Base-by-base conservation (phyloP, 2,797 vertebrate genomes). In the Paguma larvata region DNA sequence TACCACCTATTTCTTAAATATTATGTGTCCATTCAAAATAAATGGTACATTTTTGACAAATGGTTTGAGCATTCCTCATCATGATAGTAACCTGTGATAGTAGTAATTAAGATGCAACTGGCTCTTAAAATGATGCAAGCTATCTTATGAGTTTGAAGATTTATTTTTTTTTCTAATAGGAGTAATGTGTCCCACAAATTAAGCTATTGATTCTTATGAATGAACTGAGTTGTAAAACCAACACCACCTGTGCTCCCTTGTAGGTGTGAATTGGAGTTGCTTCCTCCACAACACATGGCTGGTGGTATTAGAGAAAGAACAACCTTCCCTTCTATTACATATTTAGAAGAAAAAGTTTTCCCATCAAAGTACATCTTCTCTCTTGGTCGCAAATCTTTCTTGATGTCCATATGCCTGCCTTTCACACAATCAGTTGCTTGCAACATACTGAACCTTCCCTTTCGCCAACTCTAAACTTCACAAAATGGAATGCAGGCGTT, bases 301-400 rank as follows among this genome's bases (percentile, higher is more conserved):
- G 14, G 2, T 75, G 27, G 2, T 87, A 53, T 25, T 72, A 80
- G 4, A 14, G 14, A 89, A 92, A 90, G 0, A 53, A 59, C 19
- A 15, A 21, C 8, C 72, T 73, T 41, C 8, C 11, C 9, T 51
- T 51, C 27, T 75, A 83, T 86, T 70, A 73, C 16, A 10, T 11
- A 73, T 75, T 63, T 93, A 41, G 21, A 84, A 32, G 32, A 95
- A 96, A 86, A 75, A 6, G 1, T 87, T 86, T 93, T 70, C 13
- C 32, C 51, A 75, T 87, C 11, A 65, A 56, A 30, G 34, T 32
- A 41, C 6, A 34, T 83, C 21, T 77, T 90, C 15, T 83, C 25
- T 83, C n/a, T 78, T 38, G n/a, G 11, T 89, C 23, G 25, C 19
- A 46, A 12, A 5, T 41, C 79, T 91, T 84, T 27, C 27, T 67